These are phyloP conservation scores for Isoperla grammatica DNA, from an alignment of 2,888 invertebrate species.

Conservation along the genomic window DNA sequence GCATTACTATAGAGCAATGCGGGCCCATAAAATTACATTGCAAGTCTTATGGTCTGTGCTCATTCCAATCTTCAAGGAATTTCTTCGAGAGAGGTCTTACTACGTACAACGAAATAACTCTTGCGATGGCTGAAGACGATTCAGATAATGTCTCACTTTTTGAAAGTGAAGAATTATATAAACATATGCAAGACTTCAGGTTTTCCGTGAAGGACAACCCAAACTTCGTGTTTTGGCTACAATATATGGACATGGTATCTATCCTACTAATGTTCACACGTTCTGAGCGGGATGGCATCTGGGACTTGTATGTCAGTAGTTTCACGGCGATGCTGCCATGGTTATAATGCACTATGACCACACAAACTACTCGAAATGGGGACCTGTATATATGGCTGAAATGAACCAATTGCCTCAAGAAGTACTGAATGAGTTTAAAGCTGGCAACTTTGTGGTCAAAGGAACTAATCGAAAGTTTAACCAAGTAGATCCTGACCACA, in stretches of 20 bases:
- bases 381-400: slow-evolving; percentile 9
- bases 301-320: background rate
- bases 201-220: background rate
- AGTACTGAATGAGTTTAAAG: slow-evolving; percentile 1
- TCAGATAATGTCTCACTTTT: background rate
- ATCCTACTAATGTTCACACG: slow-evolving; percentile 4
- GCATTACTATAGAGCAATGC: slow-evolving; percentile 4
- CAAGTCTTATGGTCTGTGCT: slow-evolving; percentile 9
- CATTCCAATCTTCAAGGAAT: background rate
- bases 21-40: slow-evolving; percentile 6
- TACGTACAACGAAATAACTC: background rate
- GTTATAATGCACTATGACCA: slow-evolving; percentile 5
- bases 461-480: slow-evolving; percentile 2
- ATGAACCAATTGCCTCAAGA: slow-evolving; percentile 12
- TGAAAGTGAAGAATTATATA: background rate
- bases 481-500: slow-evolving; percentile 16
- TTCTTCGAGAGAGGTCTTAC: background rate
- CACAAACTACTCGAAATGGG: slow-evolving; percentile 9
- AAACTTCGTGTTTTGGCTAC: slow-evolving; percentile 7
- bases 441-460: slow-evolving; percentile 15
- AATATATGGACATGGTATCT: slow-evolving; percentile 17
- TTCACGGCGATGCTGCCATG: background rate
- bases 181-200: background rate
- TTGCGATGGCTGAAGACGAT: background rate
- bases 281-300: slow-evolving; percentile 7